Base-by-base conservation (phyloP, 2,113 vertebrate genomes). In the Oceanites oceanicus region DNA sequence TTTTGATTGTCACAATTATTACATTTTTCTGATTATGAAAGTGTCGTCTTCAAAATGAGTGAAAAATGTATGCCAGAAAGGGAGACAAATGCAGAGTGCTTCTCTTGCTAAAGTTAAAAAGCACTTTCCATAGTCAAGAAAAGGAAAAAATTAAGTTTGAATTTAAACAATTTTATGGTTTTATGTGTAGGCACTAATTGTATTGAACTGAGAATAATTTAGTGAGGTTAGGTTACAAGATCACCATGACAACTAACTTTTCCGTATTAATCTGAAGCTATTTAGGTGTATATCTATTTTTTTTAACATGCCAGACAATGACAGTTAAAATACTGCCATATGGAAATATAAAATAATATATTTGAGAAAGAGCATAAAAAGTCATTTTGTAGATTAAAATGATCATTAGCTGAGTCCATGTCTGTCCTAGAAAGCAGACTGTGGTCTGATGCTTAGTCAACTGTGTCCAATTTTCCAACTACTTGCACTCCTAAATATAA, bases 401-500 rank as follows among this genome's bases (percentile, higher is more conserved):
- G 53, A 70, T 76, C 58, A 26, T 76, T 82, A 82, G 50, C 44
- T 76, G 49, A 90, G 88, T 72, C 23, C 38, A 32, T 16, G 27
- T n/a, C 72, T 80, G 36, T 84, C 55, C 47, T 68, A 83, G 62
- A 87, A 85, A 91, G 72, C 45, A 92, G 42, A 44, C 62, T 93
- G 40, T 85, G 49, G 34, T 63, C 63, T 62, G 45, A 77, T 73
- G 50, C 45, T 92, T 92, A 89, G 59, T 80, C 91, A 94, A 16
- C n/a, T 86, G 45, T 92, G 72, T 70, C 50, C 30, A 91, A 67
- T 91, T 95, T 94, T 81, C 68, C 72, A 77, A 91, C 32, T 75
- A 86, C 40, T 95, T 92, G n/a, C 55, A 88, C 52, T 71, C n/a
- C 50, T 84, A 53, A 88, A 70, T 88, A 89, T 42, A 14, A 73